phyloP scores from a whole-genome alignment of 2,888 invertebrate species.

The Acanthosoma haemorrhoidale region DNA sequence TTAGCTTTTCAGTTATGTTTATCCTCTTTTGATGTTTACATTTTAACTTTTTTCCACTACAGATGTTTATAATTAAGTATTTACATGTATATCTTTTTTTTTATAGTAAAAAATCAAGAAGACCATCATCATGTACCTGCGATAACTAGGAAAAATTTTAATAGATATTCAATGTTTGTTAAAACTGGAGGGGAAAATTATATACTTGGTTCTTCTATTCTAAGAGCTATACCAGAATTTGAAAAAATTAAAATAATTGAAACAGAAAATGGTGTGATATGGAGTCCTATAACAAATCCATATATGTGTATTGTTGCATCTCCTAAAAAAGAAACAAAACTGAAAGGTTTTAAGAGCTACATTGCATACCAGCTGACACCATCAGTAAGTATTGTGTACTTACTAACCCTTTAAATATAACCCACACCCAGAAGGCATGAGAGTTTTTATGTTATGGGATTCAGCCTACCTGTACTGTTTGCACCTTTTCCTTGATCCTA shows the following conservation, averaged over 20 bases:
- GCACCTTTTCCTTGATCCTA: too few relatives aligned
- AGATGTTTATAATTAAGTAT: neutral
- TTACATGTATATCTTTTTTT: neutral
- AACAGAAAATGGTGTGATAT: slow-evolving; percentile 62
- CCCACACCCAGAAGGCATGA: too few relatives aligned
- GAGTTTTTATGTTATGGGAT: too few relatives aligned
- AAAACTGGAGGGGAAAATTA: slow-evolving; percentile 88
- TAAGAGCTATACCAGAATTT: slow-evolving; percentile 61
- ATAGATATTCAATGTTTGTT: slow-evolving; percentile 78
- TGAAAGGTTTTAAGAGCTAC: slow-evolving; percentile 94
- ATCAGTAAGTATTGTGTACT: slow-evolving; percentile 54
- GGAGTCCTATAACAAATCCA: slow-evolving; percentile 67
- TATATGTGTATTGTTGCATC: slow-evolving; percentile 86
- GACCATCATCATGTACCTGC: neutral
- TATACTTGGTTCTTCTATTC: slow-evolving; percentile 69
- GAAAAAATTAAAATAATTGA: slow-evolving; percentile 70
- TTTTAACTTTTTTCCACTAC: neutral
- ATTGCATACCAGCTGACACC: slow-evolving; percentile 95
- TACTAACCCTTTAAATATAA: neutral
- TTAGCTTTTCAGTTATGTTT: too few relatives aligned
- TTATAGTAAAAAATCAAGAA: slow-evolving; percentile 18
- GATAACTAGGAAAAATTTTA: slow-evolving; percentile 63
- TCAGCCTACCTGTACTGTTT: too few relatives aligned
- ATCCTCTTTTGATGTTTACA: too few relatives aligned
- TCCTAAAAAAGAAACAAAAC: slow-evolving; percentile 94